phyloP scores from a whole-genome alignment of 2,113 vertebrate genomes.

The Scophthalmus maximus region DNA sequence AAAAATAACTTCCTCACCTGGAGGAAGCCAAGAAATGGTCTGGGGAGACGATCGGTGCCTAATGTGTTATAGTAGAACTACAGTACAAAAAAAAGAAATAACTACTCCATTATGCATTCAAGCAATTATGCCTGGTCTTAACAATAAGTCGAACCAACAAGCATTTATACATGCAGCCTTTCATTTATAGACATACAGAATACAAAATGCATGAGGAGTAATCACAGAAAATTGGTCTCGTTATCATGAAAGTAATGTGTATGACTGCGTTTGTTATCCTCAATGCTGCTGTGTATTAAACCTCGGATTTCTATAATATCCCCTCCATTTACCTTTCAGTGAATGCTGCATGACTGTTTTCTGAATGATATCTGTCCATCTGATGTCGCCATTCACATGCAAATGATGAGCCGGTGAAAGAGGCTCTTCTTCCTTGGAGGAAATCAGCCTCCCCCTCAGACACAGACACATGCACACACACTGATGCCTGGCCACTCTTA shows the following conservation, averaged over 20 bases:
- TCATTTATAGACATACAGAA: conserved; percentile 22
- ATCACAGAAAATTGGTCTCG: conserved; percentile 45
- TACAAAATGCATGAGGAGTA: conserved; percentile 48
- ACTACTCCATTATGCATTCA: conserved; percentile 51
- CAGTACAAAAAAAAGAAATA: conserved; percentile 36
- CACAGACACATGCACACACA: conserved; percentile 6
- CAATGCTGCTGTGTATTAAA: conserved; percentile 19
- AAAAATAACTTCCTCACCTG: conserved; percentile 47
- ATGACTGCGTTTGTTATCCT: conserved; percentile 36
- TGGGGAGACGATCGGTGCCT: conserved; percentile 11
- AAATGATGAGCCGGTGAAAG: conserved; percentile 49
- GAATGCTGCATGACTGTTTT: conserved; percentile 20
- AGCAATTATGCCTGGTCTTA: conserved; percentile 34
- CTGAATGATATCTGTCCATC: conserved; percentile 54
- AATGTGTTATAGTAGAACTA: conserved; percentile 32
- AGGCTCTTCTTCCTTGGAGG: neutral
- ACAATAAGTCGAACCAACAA: conserved; percentile 21
- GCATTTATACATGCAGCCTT: conserved; percentile 34
- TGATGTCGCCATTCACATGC: conserved; percentile 55
- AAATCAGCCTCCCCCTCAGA: conserved; percentile 23
- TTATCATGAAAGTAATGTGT: conserved; percentile 47
- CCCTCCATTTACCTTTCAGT: conserved; percentile 52
- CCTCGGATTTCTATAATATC: conserved; percentile 45
- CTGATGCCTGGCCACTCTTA: neutral
- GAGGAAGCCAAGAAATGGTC: conserved; percentile 35